Evolutionary conservation across 2,113 vertebrate species (phyloP).

Genomic region (Muscicapa adusta): DNA sequence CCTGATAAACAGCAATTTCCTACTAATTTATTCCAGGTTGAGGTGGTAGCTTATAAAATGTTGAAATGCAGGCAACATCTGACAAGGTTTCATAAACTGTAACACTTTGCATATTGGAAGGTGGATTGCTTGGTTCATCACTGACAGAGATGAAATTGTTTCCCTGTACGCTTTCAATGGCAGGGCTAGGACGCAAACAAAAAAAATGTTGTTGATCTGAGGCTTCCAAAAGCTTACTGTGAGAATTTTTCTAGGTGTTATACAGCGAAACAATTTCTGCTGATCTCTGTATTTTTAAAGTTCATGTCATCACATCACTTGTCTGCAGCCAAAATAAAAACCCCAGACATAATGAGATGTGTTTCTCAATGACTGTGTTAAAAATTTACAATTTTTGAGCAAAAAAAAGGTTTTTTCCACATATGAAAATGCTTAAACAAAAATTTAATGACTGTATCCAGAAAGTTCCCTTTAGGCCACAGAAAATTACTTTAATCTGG

Average conservation of each 20-base stretch:
- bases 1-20: background rate
- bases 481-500: slow-evolving; percentile 74
- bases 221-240: background rate
- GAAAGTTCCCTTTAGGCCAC: slow-evolving; percentile 66
- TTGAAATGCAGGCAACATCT: background rate
- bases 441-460: slow-evolving; percentile 62
- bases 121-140: background rate
- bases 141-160: background rate
- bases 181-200: background rate
- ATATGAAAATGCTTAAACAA: slow-evolving; percentile 71
- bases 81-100: slow-evolving; percentile 3
- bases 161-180: background rate
- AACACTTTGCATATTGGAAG: fast-evolving
- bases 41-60: background rate
- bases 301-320: slow-evolving; percentile 6
- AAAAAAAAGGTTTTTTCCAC: slow-evolving; percentile 53
- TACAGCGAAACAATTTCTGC: slow-evolving; percentile 27
- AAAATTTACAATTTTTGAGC: slow-evolving; percentile 45
- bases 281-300: slow-evolving; percentile 50
- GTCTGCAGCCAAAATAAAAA: slow-evolving; percentile 47
- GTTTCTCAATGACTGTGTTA: slow-evolving; percentile 48
- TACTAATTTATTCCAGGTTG: background rate
- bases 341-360: slow-evolving; percentile 17
- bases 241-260: slow-evolving; percentile 11
- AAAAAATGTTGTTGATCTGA: background rate